Evolutionary conservation across 2,797 vertebrate genomes (phyloP).

Genomic region (Columba guinea): DNA sequence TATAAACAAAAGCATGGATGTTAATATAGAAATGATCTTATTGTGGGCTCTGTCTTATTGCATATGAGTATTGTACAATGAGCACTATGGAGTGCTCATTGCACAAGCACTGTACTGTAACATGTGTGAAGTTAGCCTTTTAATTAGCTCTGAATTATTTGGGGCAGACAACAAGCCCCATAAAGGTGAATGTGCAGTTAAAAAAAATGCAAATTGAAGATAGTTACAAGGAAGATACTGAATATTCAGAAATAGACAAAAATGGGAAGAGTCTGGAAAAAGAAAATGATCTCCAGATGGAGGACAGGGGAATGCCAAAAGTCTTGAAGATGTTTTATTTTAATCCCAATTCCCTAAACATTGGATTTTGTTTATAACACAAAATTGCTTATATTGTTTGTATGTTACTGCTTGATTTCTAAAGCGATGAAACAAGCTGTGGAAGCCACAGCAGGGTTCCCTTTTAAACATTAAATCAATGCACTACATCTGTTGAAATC

Average conservation of each 20-base stretch:
- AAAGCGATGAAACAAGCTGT: slow-evolving; percentile 65
- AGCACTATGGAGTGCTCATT: background rate
- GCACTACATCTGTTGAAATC: slow-evolving; percentile 68
- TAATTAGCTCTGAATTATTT: background rate
- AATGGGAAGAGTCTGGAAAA: slow-evolving; percentile 30
- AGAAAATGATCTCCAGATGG: slow-evolving; percentile 54
- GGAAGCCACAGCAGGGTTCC: slow-evolving; percentile 66
- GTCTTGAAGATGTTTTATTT: slow-evolving; percentile 46
- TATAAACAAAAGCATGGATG: background rate
- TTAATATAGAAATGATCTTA: background rate
- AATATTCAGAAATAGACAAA: slow-evolving; percentile 26
- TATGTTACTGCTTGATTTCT: slow-evolving; percentile 59
- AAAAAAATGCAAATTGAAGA: background rate
- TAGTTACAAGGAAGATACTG: background rate
- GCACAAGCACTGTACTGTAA: background rate
- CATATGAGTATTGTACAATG: background rate
- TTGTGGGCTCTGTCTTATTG: background rate
- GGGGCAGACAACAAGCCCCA: background rate
- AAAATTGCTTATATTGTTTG: slow-evolving; percentile 67
- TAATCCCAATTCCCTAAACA: slow-evolving; percentile 66
- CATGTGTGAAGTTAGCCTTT: background rate
- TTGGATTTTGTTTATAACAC: slow-evolving; percentile 66
- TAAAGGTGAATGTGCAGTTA: background rate
- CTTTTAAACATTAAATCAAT: slow-evolving; percentile 67
- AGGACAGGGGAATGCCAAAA: slow-evolving; percentile 47